These are phyloP conservation scores for Mustela erminea DNA, from an alignment of 2,797 vertebrate species.

Conservation along the genomic window DNA sequence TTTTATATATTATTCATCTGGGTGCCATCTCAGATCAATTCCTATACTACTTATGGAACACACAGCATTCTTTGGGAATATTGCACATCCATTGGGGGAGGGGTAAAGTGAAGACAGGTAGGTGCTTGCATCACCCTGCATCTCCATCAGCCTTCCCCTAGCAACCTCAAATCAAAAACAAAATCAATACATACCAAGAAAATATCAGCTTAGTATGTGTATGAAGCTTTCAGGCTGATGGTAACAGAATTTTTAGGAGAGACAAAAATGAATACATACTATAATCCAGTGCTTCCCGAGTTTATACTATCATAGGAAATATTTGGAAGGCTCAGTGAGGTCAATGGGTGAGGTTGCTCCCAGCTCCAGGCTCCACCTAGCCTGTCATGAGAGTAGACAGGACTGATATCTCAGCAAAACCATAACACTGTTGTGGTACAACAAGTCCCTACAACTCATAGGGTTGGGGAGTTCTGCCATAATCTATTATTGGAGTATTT, in stretches of 20 bases:
- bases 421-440: not conserved
- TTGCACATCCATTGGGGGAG: not conserved
- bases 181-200: not conserved
- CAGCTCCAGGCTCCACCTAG: not conserved
- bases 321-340: not conserved
- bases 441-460: not conserved
- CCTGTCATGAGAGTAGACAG: not conserved
- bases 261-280: not conserved
- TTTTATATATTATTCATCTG: not conserved
- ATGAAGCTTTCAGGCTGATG: not conserved
- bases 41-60: not conserved
- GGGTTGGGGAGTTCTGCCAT: not conserved
- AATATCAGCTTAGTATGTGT: not conserved
- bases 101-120: not conserved
- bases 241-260: slow-evolving; percentile 25
- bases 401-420: not conserved
- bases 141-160: not conserved
- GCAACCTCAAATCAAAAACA: not conserved
- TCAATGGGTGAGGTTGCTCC: not conserved
- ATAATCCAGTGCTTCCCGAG: not conserved
- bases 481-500: not conserved
- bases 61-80: slow-evolving; percentile 29
- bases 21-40: not conserved
- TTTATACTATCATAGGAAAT: not conserved
- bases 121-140: not conserved